Evolutionary conservation across 2,888 invertebrate species (phyloP), one percentile per base, ranked within the genome.

Genomic region (Hirtodrosophila cameraria): DNA sequence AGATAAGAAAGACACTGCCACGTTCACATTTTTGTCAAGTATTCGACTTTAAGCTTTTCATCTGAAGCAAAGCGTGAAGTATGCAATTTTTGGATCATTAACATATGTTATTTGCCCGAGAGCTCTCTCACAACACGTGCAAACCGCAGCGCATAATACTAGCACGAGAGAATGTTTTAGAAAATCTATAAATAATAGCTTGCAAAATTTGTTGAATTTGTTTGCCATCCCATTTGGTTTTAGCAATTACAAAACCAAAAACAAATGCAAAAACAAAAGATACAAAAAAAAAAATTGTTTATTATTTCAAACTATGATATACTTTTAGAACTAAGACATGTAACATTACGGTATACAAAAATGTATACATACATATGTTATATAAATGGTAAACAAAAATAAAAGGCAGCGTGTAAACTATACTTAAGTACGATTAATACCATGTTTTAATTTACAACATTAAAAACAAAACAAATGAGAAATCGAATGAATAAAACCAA

Each of bases 281-380:
- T 20, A 5, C 8, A 50, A 38, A 11, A 57, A 11, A 57, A 33
- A 38, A 38, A 46, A 66, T 64, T 16, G 27, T 36, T 45, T 57
- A 46, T 35, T 28, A 62, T 72, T 75, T 60, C 53, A 35, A 61
- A 45, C 57, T 57, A 75, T 63, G 48, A 64, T 63, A 69, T 38
- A 23, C 23, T 23, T 23, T 23, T 77, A 82, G 71, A 25, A 43
- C 18, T 70, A 83, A 86, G 83, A 39, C 45, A 45, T 54, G 62
- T 81, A 75, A 81, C 75, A 77, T 69, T 49, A 73, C 49, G 53
- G 49, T 46, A 75, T 82, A 78, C 78, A 81, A 41, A 57, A 43
- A 41, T 46, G 53, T 63, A 54, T 69, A 43, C 59, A 65, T 18
- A 49, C 38, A 62, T 62, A 75, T 68, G 65, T 80, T 82, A 76